Percentiles rank a stretch among this genome's conserved stretches.
phyloP scores from a whole-genome alignment of 1,140 invertebrate genomes.

The Drosophila sproati region DNA sequence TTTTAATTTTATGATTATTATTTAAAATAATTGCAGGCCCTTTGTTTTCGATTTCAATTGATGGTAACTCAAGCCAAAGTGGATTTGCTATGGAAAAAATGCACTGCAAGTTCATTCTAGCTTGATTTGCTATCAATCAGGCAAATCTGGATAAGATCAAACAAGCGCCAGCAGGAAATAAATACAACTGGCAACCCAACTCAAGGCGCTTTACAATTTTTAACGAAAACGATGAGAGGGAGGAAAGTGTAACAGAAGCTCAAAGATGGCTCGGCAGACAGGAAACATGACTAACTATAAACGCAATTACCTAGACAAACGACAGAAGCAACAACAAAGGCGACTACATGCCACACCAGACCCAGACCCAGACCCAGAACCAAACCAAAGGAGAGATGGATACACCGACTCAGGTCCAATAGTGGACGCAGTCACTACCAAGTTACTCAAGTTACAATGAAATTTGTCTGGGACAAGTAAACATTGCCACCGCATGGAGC shows the following conservation, averaged over 20 bases:
- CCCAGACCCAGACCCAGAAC: slow-evolving; percentile 10
- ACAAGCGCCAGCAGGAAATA: slow-evolving; percentile 68
- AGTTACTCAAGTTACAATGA: slow-evolving; percentile 84
- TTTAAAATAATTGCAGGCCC: too few species aligned
- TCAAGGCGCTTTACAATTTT: slow-evolving; percentile 10
- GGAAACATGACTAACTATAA: slow-evolving; percentile 71
- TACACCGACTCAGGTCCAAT: slow-evolving; percentile 2
- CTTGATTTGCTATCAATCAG: slow-evolving; percentile 43
- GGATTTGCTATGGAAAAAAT: too few species aligned
- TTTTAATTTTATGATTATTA: too few species aligned
- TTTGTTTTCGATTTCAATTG: too few species aligned
- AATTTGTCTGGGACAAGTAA: slow-evolving; percentile 82
- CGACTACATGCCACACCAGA: slow-evolving; percentile 60
- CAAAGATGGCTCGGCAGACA: slow-evolving; percentile 7
- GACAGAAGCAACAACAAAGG: slow-evolving; percentile 59
- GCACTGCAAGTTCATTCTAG: not conserved
- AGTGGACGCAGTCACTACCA: slow-evolving; percentile 61
- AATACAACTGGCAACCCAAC: slow-evolving; percentile 20
- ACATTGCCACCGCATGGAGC: slow-evolving; percentile 69
- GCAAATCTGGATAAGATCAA: slow-evolving; percentile 59
- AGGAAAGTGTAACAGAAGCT: slow-evolving; percentile 58
- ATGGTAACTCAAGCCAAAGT: too few species aligned
- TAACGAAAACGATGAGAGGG: slow-evolving; percentile 1
- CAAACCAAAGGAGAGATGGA: slow-evolving; percentile 1
- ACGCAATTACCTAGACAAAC: slow-evolving; percentile 78